Conservation (phyloP, 2,113 vertebrate species). For the Clinocottus analis region DNA sequence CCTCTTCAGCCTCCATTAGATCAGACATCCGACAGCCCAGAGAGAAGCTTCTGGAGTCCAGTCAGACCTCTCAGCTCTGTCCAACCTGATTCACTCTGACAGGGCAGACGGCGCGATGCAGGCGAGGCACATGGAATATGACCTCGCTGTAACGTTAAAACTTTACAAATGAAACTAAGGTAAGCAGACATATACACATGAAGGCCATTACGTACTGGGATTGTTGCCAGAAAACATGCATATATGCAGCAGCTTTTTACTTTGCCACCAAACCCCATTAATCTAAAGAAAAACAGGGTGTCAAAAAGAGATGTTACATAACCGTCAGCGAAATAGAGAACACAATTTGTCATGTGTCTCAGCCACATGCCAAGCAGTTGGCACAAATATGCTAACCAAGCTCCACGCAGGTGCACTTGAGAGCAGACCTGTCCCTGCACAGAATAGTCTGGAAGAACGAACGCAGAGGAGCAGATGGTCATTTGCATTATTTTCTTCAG, state of each 20-base stretch:
- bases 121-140: constrained; percentile 23
- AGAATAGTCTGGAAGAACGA: constrained; percentile 4
- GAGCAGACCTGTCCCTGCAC: constrained; percentile 9
- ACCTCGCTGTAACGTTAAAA: background rate
- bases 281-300: background rate
- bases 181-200: background rate
- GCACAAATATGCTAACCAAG: constrained; percentile 31
- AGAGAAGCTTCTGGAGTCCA: constrained; percentile 60
- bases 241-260: background rate
- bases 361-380: constrained; percentile 28
- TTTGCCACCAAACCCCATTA: background rate
- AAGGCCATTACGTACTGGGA: background rate
- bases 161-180: constrained; percentile 4
- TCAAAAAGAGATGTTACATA: background rate
- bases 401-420: constrained; percentile 36
- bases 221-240: background rate
- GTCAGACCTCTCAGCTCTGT: constrained; percentile 53
- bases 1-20: constrained; percentile 67
- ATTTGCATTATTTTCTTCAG: constrained; percentile 52
- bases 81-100: constrained; percentile 64
- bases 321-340: background rate
- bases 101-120: constrained; percentile 39
- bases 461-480: constrained; percentile 50
- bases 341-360: constrained; percentile 10
- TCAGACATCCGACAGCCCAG: constrained; percentile 56